Evolutionary conservation across 2,797 vertebrate species (phyloP), one percentile per base, ranked within the genome.

Genomic region (Phrynocephalus forsythii): DNA sequence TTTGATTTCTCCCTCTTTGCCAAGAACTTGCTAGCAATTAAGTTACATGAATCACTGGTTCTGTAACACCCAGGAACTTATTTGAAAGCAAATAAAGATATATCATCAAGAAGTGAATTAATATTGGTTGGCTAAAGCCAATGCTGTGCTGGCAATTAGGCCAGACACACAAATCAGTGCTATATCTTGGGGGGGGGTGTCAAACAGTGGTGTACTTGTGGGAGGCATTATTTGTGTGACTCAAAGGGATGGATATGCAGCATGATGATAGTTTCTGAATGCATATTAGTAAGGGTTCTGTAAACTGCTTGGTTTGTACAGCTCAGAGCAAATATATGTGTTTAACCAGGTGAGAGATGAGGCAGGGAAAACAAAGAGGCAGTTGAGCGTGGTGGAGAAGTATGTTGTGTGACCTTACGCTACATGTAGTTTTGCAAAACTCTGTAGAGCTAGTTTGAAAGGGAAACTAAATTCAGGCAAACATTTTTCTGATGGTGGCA

Each of bases 11-110:
- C 20, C 50, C 15, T 88, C 82, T 85, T 86, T 77, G 85, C 88
- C 87, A 89, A 79, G 85, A 71, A 86, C 67, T 86, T 85, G 82
- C 79, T 86, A 68, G 63, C 81, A 80, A 20, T 88, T 85, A 80
- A n/a, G 0, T 83, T 72, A 72, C 18, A 7, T 1, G 69, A 87
- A 82, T 13, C 18, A 33, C 0, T 68, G 79, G 67, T 72, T 66
- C 82, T 69, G 66, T 66, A 28, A 7, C 26, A 66, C 1, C 1
- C 82, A 84, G 80, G 3, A n/a, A 81, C 30, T 79, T 69, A 71
- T 79, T 86, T 86, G 79, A 82, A 87, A 88, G 82, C 67, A 85
- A 76, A 75, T 79, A 30, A 82, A 63, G 67, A 84, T 69, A 88
- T 76, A 18, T 90, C 79, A 0, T 0, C 1, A 1, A 10, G 48